Evolutionary conservation across 1,140 invertebrate genomes (phyloP).

Genomic region (Bombus breviceps): DNA sequence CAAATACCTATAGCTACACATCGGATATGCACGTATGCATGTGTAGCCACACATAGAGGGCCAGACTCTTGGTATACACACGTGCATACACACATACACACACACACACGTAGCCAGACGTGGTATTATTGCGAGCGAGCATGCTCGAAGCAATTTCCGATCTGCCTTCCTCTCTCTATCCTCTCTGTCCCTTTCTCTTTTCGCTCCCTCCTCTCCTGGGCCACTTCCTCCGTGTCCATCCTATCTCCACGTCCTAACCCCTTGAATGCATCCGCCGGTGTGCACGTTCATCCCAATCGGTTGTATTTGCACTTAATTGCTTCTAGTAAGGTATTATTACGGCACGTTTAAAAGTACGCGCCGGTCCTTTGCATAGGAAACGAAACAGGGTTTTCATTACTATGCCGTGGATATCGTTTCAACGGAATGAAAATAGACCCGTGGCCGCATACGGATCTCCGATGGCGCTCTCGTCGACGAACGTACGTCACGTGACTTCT

Average conservation of each 20-base stretch:
- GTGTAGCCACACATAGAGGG: background rate
- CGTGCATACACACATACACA: no score
- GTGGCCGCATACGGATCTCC: no score
- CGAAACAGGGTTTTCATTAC: slow-evolving; percentile 15
- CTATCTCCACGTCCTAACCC: slow-evolving; percentile 24
- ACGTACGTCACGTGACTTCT: background rate
- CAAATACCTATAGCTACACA: background rate
- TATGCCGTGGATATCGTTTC: slow-evolving; percentile 35
- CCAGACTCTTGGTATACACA: no score
- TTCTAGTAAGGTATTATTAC: slow-evolving; percentile 62
- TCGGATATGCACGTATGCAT: background rate
- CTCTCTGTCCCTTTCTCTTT: slow-evolving; percentile 40
- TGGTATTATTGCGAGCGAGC: slow-evolving; percentile 62
- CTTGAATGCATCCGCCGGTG: slow-evolving; percentile 21
- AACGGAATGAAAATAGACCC: background rate
- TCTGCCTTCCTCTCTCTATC: slow-evolving; percentile 58
- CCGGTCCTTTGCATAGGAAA: slow-evolving; percentile 28
- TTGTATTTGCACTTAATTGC: slow-evolving; percentile 67
- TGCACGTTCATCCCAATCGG: slow-evolving; percentile 57
- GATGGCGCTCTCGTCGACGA: background rate
- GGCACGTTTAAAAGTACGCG: slow-evolving; percentile 36
- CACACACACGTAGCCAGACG: background rate
- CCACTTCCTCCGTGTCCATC: slow-evolving; percentile 39
- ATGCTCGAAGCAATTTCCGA: slow-evolving; percentile 69
- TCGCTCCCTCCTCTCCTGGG: slow-evolving; percentile 2